Evolutionary conservation across 2,888 invertebrate species (phyloP), one percentile per base, ranked within the genome.

Genomic region (Isotomurus palustris): DNA sequence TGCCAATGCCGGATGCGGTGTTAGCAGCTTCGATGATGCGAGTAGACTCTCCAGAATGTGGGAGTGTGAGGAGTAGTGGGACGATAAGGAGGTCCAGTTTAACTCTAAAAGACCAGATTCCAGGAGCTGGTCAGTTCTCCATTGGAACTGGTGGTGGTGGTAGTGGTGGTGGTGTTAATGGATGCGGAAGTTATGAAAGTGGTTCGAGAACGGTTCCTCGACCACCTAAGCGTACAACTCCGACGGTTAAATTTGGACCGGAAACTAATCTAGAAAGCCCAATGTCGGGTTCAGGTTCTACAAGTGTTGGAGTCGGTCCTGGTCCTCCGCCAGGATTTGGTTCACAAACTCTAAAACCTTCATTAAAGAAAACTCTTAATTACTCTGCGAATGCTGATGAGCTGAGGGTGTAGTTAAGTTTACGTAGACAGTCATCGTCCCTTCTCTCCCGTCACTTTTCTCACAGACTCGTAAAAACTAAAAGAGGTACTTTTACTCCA

Each of bases 21-120:
- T 53, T 69, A 2, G 60, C 66, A 4, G 67, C 69, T 8, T 66
- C 69, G 19, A 69, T 69, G 69, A 69, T 69, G 67, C 66, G 64
- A 59, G 66, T 68, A 47, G 60, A 65, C 43, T 60, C 64, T n/a
- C 60, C 64, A 17, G 64, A 64, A 43, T 58, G 60, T 47, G 59
- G 59, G 2, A 63, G 60, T 32, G 51, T 60, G n/a, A 60, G 56
- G 50, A 60, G 58, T 32, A 29, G 44, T 35, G 40, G 40, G 4
- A 54, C 48, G 19, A 41, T 55, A 5, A 49, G 69, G 52, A 62
- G 67, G 49, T 68, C 67, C 28, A 66, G 66, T 61, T 64, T 69
- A 32, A 69, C 66, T 2, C 43, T 66, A 54, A 69, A 69, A 54
- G 69, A 69, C 43, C 68, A 69, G 56, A 38, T 62, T 35, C 55